Conservation (phyloP, 1,140 invertebrate genomes). For the honey bee (Apis mellifera) region DNA sequence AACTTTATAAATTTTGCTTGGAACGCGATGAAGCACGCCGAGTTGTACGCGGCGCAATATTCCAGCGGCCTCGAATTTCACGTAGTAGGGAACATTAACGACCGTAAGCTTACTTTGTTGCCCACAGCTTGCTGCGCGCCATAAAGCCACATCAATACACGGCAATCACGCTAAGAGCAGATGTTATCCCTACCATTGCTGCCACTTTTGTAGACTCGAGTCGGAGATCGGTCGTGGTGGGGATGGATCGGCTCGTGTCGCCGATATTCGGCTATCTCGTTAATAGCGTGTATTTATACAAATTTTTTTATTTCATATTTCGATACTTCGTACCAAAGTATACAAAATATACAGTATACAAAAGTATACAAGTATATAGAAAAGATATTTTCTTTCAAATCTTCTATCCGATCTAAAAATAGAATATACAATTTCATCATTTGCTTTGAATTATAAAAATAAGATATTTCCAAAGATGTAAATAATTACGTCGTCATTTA, state of each 20-base stretch:
- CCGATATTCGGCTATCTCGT: conserved; percentile 50
- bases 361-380: too few species aligned
- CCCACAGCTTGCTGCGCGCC: conserved; percentile 68
- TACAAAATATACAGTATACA: too few species aligned
- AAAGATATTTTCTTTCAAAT: too few species aligned
- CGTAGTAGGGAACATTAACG: conserved; percentile 49
- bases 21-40: conserved; percentile 8
- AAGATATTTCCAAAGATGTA: too few species aligned
- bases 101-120: conserved; percentile 70
- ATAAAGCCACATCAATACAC: conserved; percentile 79
- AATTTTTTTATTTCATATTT: too few species aligned
- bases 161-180: conserved; percentile 80
- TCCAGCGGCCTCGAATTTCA: conserved; percentile 55
- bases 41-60: conserved; percentile 23
- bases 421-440: neutral
- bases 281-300: too few species aligned
- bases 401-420: too few species aligned
- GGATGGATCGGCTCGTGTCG: conserved; percentile 60
- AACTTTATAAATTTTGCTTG: conserved; percentile 11
- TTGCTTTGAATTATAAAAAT: neutral
- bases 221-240: conserved; percentile 33
- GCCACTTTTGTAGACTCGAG: conserved; percentile 36
- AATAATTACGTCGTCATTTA: neutral
- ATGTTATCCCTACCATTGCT: conserved; percentile 74
- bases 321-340: too few species aligned